Evolutionary conservation across 2,113 vertebrate species (phyloP), one percentile per base, ranked within the genome.

Genomic region (Campylorhamphus procurvoides): DNA sequence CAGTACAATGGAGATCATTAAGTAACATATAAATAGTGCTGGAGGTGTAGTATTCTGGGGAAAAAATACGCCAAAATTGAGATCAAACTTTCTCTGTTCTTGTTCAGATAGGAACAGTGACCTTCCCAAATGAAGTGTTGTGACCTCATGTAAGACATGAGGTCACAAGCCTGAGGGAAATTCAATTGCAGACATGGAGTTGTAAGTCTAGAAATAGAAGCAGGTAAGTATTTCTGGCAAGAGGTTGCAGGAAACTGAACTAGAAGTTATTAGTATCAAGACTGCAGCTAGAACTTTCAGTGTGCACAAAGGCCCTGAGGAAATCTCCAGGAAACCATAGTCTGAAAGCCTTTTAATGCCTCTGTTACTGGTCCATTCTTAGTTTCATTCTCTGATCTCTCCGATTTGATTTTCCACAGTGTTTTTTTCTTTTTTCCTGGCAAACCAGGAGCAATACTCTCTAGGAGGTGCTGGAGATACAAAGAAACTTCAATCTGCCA

Each of bases 201-300:
- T 95, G 56, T 72, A 96, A 95, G 93, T 72, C 89, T 93, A 94
- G 91, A 94, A 96, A 95, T 94, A 96, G 94, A 93, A 93, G 50
- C 31, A 94, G 76, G 72, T 39, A 94, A 86, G 60, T 92, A 92
- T 93, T 94, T 93, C 89, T 94, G 76, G 76, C 58, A 81, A 89
- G 39, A 75, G 49, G 35, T 88, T 86, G 83, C 23, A 90, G 76
- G 89, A 95, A 91, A 72, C 84, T 49, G 88, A 84, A 81, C 79
- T 96, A 93, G 94, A 92, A 96, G 91, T 87, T 95, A 92, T 96
- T 92, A 92, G 60, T 25, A 72, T 74, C 56, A 94, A 58, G 78
- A 89, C 52, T 71, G 42, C 73, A 81, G 46, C 56, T 93, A 90
- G 91, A 97, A 89, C 83, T 92, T 92, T 68, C 83, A 90, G 23